Evolutionary conservation across 2,797 vertebrate species (phyloP), one percentile per base, ranked within the genome.

Genomic region (Labroides dimidiatus): DNA sequence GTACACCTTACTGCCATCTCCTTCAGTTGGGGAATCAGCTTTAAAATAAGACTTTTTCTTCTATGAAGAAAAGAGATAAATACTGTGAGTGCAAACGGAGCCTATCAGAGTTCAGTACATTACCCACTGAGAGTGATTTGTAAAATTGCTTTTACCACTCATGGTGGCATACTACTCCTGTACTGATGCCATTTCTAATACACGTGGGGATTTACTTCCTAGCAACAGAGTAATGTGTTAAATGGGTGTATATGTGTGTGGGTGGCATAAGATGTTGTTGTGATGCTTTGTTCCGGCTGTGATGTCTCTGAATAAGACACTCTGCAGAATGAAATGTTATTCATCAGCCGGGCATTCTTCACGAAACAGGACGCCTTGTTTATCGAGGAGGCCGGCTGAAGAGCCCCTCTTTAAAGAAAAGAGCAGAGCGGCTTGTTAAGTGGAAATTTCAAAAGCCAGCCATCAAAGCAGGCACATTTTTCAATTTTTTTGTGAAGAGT

Each of bases 71-170:
- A 27, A 23, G 24, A 20, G 67, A 78, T 64, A 64, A 78, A 84
- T 58, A 21, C 48, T 37, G 15, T 9, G 43, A 73, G 51, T 21
- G 70, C 66, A 64, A 70, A 68, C 42, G 11, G 69, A 80, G 62
- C 61, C 55, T 58, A 63, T 71, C 54, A 51, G 27, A 53, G 71
- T 60, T 77, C 50, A 62, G 58, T 39, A 17, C 51, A 72, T 65
- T 72, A 72, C 56, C 62, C 59, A 48, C 0, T 7, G 73, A 59
- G 54, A 63, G 60, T 50, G 54, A 74, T 81, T 77, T 68, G 54
- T 59, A 55, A 79, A 81, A 79, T 75, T 84, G 70, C 69, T 77
- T 69, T 54, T 68, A 77, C 68, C 77, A 77, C 69, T 77, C 42
- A 62, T 13, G 27, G 69, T 37, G 19, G 61, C 57, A 21, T 37